A percentile compares a stretch with the other conserved stretches of the same genome.
These are phyloP conservation scores for Emmelina monodactyla DNA, from an alignment of 2,888 invertebrate genomes.

Conservation along the genomic window DNA sequence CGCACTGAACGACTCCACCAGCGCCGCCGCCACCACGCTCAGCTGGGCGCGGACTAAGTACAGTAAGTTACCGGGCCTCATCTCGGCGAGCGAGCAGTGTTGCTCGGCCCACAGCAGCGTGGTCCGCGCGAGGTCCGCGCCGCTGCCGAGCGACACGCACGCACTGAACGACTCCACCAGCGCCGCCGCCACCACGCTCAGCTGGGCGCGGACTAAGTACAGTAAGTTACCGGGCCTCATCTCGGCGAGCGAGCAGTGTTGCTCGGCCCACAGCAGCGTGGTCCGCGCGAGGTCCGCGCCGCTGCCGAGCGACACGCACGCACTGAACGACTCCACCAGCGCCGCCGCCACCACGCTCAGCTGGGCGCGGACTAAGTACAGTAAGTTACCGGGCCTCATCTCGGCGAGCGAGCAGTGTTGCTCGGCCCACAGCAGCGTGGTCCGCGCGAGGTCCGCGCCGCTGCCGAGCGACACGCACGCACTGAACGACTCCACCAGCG, in stretches of 20 bases:
- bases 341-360: constrained; percentile 92
- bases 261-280: constrained; percentile 93
- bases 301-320: constrained; percentile 90
- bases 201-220: too few species aligned
- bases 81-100: constrained; percentile 92
- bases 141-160: constrained; percentile 88
- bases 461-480: constrained; percentile 91
- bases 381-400: constrained; percentile 92
- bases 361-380: too few species aligned
- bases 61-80: constrained; percentile 94
- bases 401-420: constrained; percentile 95
- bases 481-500: constrained; percentile 90
- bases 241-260: constrained; percentile 93
- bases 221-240: constrained; percentile 94
- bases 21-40: constrained; percentile 87
- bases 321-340: constrained; percentile 88
- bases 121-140: constrained; percentile 87
- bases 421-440: constrained; percentile 93
- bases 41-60: too few species aligned
- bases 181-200: constrained; percentile 90
- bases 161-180: constrained; percentile 90
- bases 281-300: constrained; percentile 87
- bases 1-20: constrained; percentile 90
- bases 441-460: constrained; percentile 85
- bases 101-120: constrained; percentile 95